Evolutionary conservation across 1,140 invertebrate genomes (phyloP).

Genomic region (Drosophila hydei): DNA sequence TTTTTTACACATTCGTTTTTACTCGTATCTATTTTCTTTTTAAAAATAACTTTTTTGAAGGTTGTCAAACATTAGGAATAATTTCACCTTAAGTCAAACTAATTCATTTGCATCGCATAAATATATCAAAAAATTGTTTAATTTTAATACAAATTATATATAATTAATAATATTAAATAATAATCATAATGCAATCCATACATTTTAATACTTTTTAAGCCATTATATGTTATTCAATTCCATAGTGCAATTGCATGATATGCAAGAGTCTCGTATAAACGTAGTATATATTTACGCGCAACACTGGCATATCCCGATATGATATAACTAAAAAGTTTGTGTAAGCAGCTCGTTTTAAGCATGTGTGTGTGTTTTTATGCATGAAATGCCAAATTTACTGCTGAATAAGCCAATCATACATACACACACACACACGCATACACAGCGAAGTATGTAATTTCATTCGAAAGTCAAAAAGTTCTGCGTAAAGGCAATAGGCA

Average conservation of each 20-base stretch:
- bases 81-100: no score
- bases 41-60: background rate
- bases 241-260: background rate
- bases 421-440: background rate
- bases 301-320: background rate
- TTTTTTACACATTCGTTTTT: no score
- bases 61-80: no score
- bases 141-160: no score
- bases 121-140: no score
- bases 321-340: slow-evolving; percentile 11
- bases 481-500: background rate
- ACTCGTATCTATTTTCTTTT: no score
- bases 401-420: background rate
- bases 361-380: background rate
- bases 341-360: background rate
- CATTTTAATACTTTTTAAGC: no score
- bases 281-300: slow-evolving; percentile 11
- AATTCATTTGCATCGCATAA: no score
- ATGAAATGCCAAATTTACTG: slow-evolving; percentile 9
- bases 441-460: background rate
- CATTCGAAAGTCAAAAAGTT: slow-evolving; percentile 18
- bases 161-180: no score
- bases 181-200: no score
- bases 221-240: no score
- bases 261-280: slow-evolving; percentile 10